Evolutionary conservation across 2,888 invertebrate genomes (phyloP).

Genomic region (Nycteola revayana): DNA sequence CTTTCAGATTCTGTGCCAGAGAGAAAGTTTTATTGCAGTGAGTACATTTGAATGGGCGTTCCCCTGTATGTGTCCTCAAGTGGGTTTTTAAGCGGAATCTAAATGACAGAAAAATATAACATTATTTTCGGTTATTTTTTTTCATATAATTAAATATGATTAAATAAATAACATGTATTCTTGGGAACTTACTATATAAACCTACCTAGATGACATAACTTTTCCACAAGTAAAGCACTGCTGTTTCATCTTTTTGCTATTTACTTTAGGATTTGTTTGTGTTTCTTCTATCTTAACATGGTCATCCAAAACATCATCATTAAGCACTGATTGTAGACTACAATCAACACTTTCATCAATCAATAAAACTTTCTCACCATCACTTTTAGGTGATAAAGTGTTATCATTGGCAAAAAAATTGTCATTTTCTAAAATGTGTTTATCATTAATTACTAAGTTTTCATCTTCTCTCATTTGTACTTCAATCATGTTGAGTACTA

Average conservation of each 20-base stretch:
- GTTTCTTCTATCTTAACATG: slow-evolving; percentile 10
- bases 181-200: slow-evolving; percentile 1
- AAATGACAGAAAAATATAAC: slow-evolving; percentile 25
- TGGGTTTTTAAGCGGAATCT: slow-evolving; percentile 75
- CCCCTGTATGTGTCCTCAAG: slow-evolving; percentile 62
- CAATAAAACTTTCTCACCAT: slow-evolving; percentile 28
- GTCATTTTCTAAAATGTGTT: slow-evolving; percentile 8
- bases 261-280: slow-evolving; percentile 10
- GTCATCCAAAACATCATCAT: slow-evolving; percentile 11
- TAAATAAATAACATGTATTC: not conserved
- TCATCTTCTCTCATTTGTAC: slow-evolving; percentile 10
- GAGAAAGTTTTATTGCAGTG: slow-evolving; percentile 69
- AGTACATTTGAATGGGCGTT: slow-evolving; percentile 60
- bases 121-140: not conserved
- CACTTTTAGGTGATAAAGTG: slow-evolving; percentile 31
- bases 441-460: slow-evolving; percentile 10
- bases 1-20: slow-evolving; percentile 65
- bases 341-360: slow-evolving; percentile 31
- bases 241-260: slow-evolving; percentile 42
- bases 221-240: slow-evolving; percentile 79
- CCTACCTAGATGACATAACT: slow-evolving; percentile 74
- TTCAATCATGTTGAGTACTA: slow-evolving; percentile 19
- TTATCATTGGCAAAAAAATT: slow-evolving; percentile 19
- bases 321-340: slow-evolving; percentile 12
- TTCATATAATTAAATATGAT: not conserved